Percentiles rank a stretch among this genome's conserved stretches.
phyloP scores from a whole-genome alignment of 2,113 vertebrate genomes.

The Antechinus stuartii region DNA sequence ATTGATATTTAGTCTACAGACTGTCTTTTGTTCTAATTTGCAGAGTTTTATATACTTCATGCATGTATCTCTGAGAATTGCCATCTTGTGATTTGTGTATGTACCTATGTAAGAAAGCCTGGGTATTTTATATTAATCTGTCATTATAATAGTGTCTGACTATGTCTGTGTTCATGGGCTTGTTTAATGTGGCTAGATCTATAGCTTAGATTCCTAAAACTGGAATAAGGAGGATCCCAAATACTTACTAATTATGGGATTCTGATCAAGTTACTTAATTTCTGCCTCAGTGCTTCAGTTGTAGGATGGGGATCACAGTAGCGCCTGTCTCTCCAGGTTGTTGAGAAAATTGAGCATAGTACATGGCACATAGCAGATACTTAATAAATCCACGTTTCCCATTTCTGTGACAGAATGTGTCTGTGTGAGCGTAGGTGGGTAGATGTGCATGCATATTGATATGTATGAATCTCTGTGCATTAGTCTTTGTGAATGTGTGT shows the following conservation, averaged over 20 bases:
- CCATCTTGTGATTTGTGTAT: not conserved
- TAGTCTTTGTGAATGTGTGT: not conserved
- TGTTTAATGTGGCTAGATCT: not conserved
- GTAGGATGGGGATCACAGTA: not conserved
- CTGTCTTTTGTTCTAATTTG: not conserved
- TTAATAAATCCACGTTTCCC: not conserved
- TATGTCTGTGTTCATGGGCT: not conserved
- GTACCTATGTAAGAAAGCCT: not conserved
- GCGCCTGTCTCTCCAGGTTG: not conserved
- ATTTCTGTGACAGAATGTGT: not conserved
- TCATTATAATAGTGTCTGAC: not conserved
- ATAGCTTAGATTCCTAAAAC: not conserved
- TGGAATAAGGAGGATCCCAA: not conserved
- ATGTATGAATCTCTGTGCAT: conserved; percentile 24
- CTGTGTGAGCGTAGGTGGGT: not conserved
- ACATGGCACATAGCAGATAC: not conserved
- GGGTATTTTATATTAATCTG: not conserved
- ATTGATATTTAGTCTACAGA: not conserved
- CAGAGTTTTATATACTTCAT: not conserved
- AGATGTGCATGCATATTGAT: not conserved
- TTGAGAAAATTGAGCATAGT: not conserved
- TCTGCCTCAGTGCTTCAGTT: not conserved
- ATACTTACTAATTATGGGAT: not conserved
- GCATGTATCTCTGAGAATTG: not conserved
- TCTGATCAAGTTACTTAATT: not conserved